Percentiles rank a stretch among this genome's conserved stretches.
Evolutionary conservation across 2,797 vertebrate genomes (phyloP).

Genomic region (Poeciliopsis paucimaculata): DNA sequence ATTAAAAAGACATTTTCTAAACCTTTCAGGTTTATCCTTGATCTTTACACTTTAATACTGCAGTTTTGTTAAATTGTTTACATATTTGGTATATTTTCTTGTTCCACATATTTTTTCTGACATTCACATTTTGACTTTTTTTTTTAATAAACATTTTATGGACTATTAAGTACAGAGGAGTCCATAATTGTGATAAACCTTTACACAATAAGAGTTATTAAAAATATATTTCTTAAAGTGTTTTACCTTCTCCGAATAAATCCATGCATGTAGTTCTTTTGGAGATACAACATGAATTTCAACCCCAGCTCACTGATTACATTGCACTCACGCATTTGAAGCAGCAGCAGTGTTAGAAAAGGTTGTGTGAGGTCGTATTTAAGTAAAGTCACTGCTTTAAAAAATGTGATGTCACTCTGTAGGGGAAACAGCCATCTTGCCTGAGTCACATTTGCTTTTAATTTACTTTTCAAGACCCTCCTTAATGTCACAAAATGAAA

Average conservation of each 20-base stretch:
- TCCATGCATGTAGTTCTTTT: neutral
- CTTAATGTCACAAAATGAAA: slow-evolving; percentile 30
- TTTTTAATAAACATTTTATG: neutral
- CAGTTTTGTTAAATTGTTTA: neutral
- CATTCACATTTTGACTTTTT: neutral
- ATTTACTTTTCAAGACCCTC: slow-evolving; percentile 34
- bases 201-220: too few species aligned
- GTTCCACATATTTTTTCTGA: neutral
- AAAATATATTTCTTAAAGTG: neutral
- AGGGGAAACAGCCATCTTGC: slow-evolving; percentile 7
- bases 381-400: neutral
- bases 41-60: neutral
- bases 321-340: neutral
- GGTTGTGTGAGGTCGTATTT: neutral
- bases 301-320: neutral
- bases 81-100: neutral
- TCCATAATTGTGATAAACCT: neutral
- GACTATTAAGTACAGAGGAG: neutral
- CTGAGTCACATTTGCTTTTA: slow-evolving; percentile 30
- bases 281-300: neutral
- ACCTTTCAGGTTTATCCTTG: neutral
- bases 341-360: neutral
- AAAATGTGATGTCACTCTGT: neutral
- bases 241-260: neutral
- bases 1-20: neutral